Evolutionary conservation across 2,113 vertebrate genomes (phyloP), one percentile per base, ranked within the genome.

Genomic region (Pelobates fuscus): DNA sequence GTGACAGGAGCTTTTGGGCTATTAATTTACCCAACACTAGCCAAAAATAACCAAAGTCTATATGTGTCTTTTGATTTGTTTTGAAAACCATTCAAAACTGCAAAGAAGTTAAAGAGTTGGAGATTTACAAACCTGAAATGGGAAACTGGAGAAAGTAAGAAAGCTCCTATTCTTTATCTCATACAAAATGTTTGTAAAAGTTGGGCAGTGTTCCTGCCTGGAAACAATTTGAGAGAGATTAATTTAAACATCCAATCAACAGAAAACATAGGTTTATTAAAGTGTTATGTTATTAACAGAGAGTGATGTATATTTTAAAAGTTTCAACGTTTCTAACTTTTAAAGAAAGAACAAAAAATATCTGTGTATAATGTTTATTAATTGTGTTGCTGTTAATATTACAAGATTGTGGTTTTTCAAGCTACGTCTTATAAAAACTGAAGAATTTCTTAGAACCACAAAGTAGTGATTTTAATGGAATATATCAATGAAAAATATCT

Each of bases 51-150:
- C 84, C 87, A 83, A 59, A 85, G 84, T 78, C 76, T 82, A 83
- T 81, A 88, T 85, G 89, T 93, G 90, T 92, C 86, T 89, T 83
- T 85, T 86, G 92, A 93, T 91, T 90, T 92, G 89, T 92, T 93
- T 91, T 90, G 88, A 92, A 91, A 89, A 87, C 70, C 85, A 81
- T 87, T 92, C 85, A 86, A 88, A 90, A 85, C 20, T 79, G 80
- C 81, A 89, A 90, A 85, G 85, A 83, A 85, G 81, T 84, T 85
- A 80, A 86, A 83, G 84, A 87, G 85, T 84, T 85, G 88, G 79
- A 85, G 81, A 79, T 67, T 76, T 20, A 79, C 80, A 88, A 86
- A 67, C 80, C 81, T 84, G 81, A 85, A 86, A 83, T 81, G 84
- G 83, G 80, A 85, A 81, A 81, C 81, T 81, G 78, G 71, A 65